These are phyloP conservation scores for Caenorhabditis virilis DNA, from an alignment of 2,888 invertebrate species.

Conservation along the genomic window DNA sequence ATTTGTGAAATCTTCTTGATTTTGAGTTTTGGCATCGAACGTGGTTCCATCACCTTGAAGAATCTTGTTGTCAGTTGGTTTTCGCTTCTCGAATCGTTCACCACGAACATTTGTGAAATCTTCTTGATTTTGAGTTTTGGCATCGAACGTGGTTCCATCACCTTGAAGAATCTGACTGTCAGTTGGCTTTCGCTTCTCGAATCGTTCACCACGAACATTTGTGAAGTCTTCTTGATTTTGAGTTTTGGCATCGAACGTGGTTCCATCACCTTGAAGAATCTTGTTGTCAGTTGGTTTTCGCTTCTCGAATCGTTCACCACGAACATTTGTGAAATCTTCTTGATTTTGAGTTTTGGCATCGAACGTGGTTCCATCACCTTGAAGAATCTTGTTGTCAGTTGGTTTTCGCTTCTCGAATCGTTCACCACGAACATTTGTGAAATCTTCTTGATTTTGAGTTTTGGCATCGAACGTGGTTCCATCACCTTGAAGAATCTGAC, in stretches of 20 bases:
- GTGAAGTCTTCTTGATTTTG: conserved; percentile 5
- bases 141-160: background rate
- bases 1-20: conserved; percentile 1
- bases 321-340: background rate
- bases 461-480: background rate
- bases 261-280: background rate
- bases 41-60: background rate
- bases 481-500: background rate
- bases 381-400: background rate
- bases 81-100: background rate
- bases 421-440: background rate
- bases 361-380: background rate
- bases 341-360: background rate
- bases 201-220: background rate
- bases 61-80: background rate
- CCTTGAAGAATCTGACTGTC: background rate
- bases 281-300: background rate
- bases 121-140: conserved; percentile 2
- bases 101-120: background rate
- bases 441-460: conserved; percentile 5
- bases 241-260: background rate
- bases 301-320: background rate
- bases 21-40: conserved; percentile 1
- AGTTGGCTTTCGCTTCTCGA: background rate
- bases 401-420: background rate